Percentiles rank a stretch among this genome's conserved stretches.
Conservation (phyloP, 2,888 invertebrate species). For the Crocallis elinguaria region DNA sequence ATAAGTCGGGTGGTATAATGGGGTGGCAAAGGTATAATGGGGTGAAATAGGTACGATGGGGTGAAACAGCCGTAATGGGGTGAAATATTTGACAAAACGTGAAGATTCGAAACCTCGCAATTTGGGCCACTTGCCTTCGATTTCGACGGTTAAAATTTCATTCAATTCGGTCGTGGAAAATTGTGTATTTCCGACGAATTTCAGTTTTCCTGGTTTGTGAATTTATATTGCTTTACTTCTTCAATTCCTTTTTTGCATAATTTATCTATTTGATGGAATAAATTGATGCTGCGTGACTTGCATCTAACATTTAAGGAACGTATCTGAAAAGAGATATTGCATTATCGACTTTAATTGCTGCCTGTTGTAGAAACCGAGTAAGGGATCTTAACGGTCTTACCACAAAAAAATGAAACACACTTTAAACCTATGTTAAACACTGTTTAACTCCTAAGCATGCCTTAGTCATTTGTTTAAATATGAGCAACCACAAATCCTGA, state of each 20-base stretch:
- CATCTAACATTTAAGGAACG: neutral
- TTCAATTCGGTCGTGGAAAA: slow-evolving; percentile 1
- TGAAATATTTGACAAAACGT: slow-evolving; percentile 6
- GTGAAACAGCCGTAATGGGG: slow-evolving; percentile 15
- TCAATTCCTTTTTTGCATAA: slow-evolving; percentile 19
- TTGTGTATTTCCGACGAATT: neutral
- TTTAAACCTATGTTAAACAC: no score
- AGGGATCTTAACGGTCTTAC: no score
- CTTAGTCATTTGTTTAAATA: no score
- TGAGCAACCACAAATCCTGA: no score
- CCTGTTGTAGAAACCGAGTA: no score
- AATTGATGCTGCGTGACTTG: slow-evolving; percentile 11
- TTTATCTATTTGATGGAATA: slow-evolving; percentile 10
- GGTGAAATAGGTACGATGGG: slow-evolving; percentile 8
- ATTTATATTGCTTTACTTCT: slow-evolving; percentile 11
- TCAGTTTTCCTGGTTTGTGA: slow-evolving; percentile 10
- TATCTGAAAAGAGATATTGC: no score
- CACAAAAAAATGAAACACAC: no score
- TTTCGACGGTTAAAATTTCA: neutral
- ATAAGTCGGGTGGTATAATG: slow-evolving; percentile 12
- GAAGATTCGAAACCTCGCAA: neutral
- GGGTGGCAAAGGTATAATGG: slow-evolving; percentile 16
- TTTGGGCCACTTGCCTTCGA: neutral
- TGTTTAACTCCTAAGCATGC: no score
- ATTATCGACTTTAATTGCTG: no score